Evolutionary conservation across 2,113 vertebrate genomes (phyloP), one percentile per base, ranked within the genome.

Genomic region (Microtus ochrogaster): DNA sequence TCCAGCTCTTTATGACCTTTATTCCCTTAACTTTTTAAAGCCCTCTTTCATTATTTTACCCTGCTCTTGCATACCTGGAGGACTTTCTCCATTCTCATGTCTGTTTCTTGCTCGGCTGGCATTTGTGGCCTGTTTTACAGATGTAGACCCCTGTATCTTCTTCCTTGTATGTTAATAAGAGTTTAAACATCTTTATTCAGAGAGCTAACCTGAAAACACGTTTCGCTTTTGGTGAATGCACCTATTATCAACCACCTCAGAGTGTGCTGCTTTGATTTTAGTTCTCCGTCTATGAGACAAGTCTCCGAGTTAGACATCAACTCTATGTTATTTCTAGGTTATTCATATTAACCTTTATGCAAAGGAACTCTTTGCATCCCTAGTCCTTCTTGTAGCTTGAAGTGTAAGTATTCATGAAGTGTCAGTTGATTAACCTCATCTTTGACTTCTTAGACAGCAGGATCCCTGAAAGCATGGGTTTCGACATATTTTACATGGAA

Each of bases 221-320:
- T 36, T 63, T 30, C 16, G 44, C 9, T 52, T 22, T 26, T 21
- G 76, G 39, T 39, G 68, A 83, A 11, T 44, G 65, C 11, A 58
- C 58, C 5, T 49, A 28, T 65, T 41, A 41, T 47, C 33, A 90
- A 11, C 77, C 78, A 17, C 61, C 39, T 66, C 70, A 30, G 33
- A 90, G 13, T 2, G n/a, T 33, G 41, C 28, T 30, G 8, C 68
- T 93, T 66, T 90, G 70, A 87, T 70, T 93, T 85, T 92, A 68
- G 13, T 63, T 97, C 7, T 96, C 24, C 0, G 33, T 47, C 19
- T 16, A n/a, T 11, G 10, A n/a, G 74, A 28, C 3, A 55, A n/a
- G 11, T 88, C 47, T 92, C 58, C 49, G 76, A 88, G 76, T 90
- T 36, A 85, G 90, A 55, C 24, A 77, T 61, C 55, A 92, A 86